Evolutionary conservation across 1,140 invertebrate genomes (phyloP).

Genomic region (Philopotamus ludificatus): DNA sequence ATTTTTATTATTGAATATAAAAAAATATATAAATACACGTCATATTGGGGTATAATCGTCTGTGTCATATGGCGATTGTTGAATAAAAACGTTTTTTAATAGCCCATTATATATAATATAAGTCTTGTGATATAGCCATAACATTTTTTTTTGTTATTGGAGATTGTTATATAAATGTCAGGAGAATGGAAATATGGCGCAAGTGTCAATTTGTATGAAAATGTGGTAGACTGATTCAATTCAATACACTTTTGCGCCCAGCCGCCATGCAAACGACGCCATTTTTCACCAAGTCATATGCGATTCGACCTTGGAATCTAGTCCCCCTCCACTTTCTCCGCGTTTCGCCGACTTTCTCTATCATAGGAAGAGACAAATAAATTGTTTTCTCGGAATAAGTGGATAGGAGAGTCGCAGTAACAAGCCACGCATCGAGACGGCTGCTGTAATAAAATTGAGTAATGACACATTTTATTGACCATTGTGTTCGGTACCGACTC

Average conservation of each 20-base stretch:
- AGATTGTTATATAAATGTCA: too few relatives aligned
- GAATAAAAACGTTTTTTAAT: too few relatives aligned
- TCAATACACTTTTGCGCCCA: neutral
- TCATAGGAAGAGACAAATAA: neutral
- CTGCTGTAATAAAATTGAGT: conserved; percentile 23
- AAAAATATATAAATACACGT: too few relatives aligned
- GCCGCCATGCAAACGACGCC: conserved; percentile 7
- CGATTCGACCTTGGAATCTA: too few relatives aligned
- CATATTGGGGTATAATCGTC: too few relatives aligned
- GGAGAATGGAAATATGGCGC: neutral
- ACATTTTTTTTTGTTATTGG: too few relatives aligned
- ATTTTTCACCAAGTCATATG: conserved; percentile 6
- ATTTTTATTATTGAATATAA: too few relatives aligned
- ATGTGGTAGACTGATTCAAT: neutral
- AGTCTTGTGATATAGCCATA: too few relatives aligned
- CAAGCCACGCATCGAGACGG: neutral
- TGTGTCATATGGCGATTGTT: too few relatives aligned
- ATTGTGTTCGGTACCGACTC: conserved; percentile 26
- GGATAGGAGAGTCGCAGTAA: conserved; percentile 1
- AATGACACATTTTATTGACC: conserved; percentile 31
- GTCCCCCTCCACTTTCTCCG: too few relatives aligned
- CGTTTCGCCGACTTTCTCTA: neutral
- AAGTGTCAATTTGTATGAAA: neutral
- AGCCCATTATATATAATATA: too few relatives aligned
- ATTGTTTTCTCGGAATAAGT: conserved; percentile 12